Percentiles rank a stretch among this genome's conserved stretches.
These are phyloP conservation scores for Allophyes oxyacanthae DNA, from an alignment of 2,888 invertebrate genomes.

Conservation along the genomic window DNA sequence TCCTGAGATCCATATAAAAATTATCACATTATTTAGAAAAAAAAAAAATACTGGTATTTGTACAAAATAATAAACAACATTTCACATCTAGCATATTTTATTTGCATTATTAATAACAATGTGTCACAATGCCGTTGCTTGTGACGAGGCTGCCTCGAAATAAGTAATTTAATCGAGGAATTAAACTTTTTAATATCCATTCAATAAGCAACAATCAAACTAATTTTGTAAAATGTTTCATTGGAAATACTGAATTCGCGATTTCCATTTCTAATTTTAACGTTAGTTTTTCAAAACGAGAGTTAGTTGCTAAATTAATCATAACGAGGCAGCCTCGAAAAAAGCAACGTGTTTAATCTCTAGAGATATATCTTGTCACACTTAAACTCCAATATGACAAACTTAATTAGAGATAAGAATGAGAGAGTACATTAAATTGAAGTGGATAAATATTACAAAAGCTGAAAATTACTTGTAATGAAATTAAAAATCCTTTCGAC, in stretches of 20 bases:
- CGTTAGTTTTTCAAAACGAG: not conserved
- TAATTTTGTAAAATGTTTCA: too few species aligned
- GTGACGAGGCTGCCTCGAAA: constrained; percentile 27
- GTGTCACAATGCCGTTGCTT: constrained; percentile 26
- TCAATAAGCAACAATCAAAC: too few species aligned
- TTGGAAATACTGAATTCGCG: too few species aligned
- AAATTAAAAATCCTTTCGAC: not conserved
- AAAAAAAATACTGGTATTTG: constrained; percentile 41
- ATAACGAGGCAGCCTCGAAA: constrained; percentile 11
- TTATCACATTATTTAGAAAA: constrained; percentile 43
- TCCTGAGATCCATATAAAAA: constrained; percentile 54
- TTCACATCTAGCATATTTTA: constrained; percentile 47
- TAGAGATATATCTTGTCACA: constrained; percentile 21
- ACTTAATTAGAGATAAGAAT: constrained; percentile 16
- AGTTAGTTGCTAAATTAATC: not conserved
- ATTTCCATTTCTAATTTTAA: too few species aligned
- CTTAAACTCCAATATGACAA: constrained; percentile 32
- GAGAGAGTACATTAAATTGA: constrained; percentile 1
- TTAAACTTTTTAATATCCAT: too few species aligned
- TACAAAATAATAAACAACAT: constrained; percentile 54
- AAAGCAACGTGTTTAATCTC: constrained; percentile 17
- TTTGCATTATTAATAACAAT: constrained; percentile 49
- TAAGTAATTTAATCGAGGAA: constrained; percentile 7
- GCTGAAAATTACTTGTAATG: not conserved
- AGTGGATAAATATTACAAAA: constrained; percentile 8